Base-by-base conservation (phyloP, 2,888 invertebrate species). In the Argynnis bischoffii region DNA sequence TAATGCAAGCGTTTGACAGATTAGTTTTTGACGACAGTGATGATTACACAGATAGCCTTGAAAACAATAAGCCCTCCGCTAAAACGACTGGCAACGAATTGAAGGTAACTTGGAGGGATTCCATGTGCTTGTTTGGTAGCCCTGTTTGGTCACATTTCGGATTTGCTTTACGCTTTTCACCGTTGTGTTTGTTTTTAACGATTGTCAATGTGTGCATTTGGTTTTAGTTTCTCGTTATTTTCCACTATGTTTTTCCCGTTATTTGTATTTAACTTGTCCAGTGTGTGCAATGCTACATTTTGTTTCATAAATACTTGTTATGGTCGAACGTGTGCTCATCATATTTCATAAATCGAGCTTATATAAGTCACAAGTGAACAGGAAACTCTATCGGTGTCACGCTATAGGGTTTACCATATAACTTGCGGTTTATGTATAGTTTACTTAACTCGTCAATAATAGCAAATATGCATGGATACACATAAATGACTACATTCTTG, bases 21-120 rank as follows among this genome's bases (percentile, higher is more conserved):
- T 88, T 96, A 46, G 94, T 94, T 65, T 93, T 94, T 70, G 94
- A 94, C 71, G 95, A 95, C 78, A 95, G 95, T 71, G 95, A 95
- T 76, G 95, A 95, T 83, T 96, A 96, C 81, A 95, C 95, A 11
- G 96, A 96, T 86, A 96, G 96, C 84, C 90, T 96, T 75, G 96
- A 95, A 85, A 94, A 94, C 82, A 93, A 93, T 78, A 91, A 89
- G 78, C 85, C 88, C 84, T 75, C 86, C 75, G 82, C 85, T 80
- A 90, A 89, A 81, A 76, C 86, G 67, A 93, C 94, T 77, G 95
- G 94, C 76, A 86, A 79, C 81, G 90, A 92, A 72, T 79, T 80
- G 80, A 92, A 92, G 92, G 92, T 92, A 92, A 91, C 81, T 79
- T 72, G 79, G 81, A 82, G 83, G 84, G 81, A 78, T 79, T 79